These are phyloP conservation scores for Pomacea maculata DNA, from an alignment of 1,140 invertebrate genomes.

Conservation along the genomic window DNA sequence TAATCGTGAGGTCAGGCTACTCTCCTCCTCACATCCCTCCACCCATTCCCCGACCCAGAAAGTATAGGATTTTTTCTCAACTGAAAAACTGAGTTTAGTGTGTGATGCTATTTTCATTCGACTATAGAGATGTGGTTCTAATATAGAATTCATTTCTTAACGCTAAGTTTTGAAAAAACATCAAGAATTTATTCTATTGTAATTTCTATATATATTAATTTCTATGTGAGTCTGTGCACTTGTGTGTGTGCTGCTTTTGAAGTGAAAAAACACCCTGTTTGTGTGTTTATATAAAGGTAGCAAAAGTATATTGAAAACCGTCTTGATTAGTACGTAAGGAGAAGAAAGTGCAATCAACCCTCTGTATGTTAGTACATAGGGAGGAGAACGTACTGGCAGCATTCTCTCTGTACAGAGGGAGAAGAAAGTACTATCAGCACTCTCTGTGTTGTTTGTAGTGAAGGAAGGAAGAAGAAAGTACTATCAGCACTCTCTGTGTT, in stretches of 20 bases:
- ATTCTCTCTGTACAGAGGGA: neutral
- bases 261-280: neutral
- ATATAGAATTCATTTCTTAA: no score
- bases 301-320: neutral
- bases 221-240: neutral
- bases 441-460: no score
- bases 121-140: neutral
- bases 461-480: neutral
- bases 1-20: neutral
- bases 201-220: no score
- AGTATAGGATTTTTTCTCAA: neutral
- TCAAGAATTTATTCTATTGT: neutral
- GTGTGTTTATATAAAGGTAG: neutral
- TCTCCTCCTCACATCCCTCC: no score
- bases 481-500: neutral
- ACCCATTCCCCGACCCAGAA: neutral
- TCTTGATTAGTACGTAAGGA: neutral
- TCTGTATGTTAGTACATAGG: neutral
- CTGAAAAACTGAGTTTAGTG: neutral
- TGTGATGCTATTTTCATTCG: neutral
- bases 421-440: neutral
- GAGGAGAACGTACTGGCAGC: neutral
- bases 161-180: no score
- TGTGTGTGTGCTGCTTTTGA: neutral
- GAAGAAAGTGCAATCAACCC: neutral